These are phyloP conservation scores for Botia kubotai DNA, from an alignment of 2,797 vertebrate genomes.

Conservation along the genomic window DNA sequence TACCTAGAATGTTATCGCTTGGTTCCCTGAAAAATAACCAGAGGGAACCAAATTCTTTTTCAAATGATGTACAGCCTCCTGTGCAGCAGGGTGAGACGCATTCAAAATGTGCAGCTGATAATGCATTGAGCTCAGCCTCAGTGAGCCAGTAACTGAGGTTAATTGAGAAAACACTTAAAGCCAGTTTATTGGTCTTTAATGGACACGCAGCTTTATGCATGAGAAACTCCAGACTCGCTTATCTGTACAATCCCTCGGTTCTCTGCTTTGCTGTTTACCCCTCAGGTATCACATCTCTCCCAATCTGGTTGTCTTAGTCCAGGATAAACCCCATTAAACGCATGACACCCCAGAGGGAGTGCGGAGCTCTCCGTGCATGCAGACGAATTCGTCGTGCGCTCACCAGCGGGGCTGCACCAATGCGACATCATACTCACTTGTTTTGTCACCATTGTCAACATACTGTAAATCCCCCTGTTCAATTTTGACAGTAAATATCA, in stretches of 20 bases:
- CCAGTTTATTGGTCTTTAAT: conserved; percentile 23
- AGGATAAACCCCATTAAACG: conserved; percentile 57
- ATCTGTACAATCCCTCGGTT: conserved; percentile 32
- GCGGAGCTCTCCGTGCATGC: conserved; percentile 31
- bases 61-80: too few species aligned
- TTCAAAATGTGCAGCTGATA: not conserved
- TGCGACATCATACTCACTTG: conserved; percentile 26
- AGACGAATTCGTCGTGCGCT: conserved; percentile 9
- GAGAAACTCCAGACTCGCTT: conserved; percentile 28
- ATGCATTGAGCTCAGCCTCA: not conserved
- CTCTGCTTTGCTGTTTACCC: conserved; percentile 43
- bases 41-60: too few species aligned
- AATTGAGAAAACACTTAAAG: conserved; percentile 35
- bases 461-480: conserved; percentile 15
- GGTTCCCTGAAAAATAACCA: too few species aligned
- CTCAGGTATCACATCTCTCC: conserved; percentile 43
- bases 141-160: conserved; percentile 18
- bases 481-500: conserved; percentile 39
- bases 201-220: conserved; percentile 21
- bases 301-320: conserved; percentile 55
- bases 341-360: conserved; percentile 41
- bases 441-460: conserved; percentile 36
- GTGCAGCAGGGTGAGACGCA: too few species aligned
- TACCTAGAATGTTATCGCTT: too few species aligned
- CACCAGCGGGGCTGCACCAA: not conserved